phyloP scores from a whole-genome alignment of 2,113 vertebrate genomes.

The Paracanthobrama guichenoti region DNA sequence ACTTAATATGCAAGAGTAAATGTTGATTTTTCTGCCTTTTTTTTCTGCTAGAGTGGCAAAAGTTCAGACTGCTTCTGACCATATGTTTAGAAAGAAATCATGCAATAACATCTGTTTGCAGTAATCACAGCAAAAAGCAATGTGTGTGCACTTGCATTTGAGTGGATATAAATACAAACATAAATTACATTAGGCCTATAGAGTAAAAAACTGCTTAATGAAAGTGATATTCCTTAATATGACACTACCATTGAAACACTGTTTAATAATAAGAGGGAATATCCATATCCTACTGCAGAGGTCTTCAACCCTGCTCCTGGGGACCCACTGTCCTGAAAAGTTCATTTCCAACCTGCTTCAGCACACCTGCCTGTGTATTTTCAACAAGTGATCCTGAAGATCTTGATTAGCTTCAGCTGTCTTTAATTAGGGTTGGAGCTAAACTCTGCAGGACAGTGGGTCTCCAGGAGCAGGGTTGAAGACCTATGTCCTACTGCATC shows the following conservation, averaged over 20 bases:
- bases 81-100: conserved; percentile 32
- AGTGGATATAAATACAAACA: not conserved
- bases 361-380: too few relatives aligned
- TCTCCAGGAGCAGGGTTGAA: too few relatives aligned
- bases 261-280: not conserved
- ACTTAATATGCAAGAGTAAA: conserved; percentile 30
- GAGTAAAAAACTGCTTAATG: not conserved
- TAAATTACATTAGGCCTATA: not conserved
- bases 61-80: conserved; percentile 25
- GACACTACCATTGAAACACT: not conserved
- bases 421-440: too few relatives aligned
- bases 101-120: conserved; percentile 12
- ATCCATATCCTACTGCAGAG: not conserved
- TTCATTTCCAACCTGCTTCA: too few relatives aligned
- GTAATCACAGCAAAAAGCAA: not conserved
- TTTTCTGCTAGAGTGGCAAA: not conserved
- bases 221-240: not conserved
- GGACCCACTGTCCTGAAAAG: too few relatives aligned
- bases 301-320: too few relatives aligned
- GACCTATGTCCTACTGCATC: not conserved
- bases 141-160: not conserved
- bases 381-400: too few relatives aligned
- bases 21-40: conserved; percentile 22
- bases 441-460: too few relatives aligned
- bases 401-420: too few relatives aligned